Evolutionary conservation across 2,797 vertebrate genomes (phyloP).

Genomic region (Potorous gilbertii): DNA sequence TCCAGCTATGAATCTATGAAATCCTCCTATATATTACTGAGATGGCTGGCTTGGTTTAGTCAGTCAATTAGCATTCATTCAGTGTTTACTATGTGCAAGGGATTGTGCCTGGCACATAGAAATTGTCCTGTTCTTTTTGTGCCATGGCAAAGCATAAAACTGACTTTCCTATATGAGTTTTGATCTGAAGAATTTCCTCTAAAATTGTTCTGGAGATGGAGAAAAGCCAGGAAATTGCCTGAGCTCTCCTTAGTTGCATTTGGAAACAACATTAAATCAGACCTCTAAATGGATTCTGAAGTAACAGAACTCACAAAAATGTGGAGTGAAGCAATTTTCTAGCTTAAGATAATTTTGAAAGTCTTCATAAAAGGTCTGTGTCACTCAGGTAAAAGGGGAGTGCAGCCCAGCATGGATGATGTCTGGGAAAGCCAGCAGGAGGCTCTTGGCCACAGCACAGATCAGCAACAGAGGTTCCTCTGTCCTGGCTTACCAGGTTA

Average conservation of each 20-base stretch:
- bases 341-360: too few relatives aligned
- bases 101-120: background rate
- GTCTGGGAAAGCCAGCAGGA: too few relatives aligned
- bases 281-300: background rate
- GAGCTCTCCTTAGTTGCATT: background rate
- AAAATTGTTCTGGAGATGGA: background rate
- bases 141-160: background rate
- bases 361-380: too few relatives aligned
- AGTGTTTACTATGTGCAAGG: background rate
- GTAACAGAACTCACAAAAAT: background rate
- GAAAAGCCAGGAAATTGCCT: background rate
- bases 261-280: background rate
- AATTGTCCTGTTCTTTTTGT: background rate
- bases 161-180: background rate
- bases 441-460: too few relatives aligned
- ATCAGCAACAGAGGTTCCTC: too few relatives aligned
- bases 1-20: background rate
- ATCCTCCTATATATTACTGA: background rate
- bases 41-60: background rate
- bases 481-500: too few relatives aligned
- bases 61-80: background rate
- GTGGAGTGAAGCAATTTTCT: background rate
- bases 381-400: too few relatives aligned
- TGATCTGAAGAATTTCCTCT: background rate
- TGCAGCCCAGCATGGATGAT: too few relatives aligned